Evolutionary conservation across 2,113 vertebrate genomes (phyloP), one percentile per base, ranked within the genome.

Genomic region (Dicrurus megarhynchus): DNA sequence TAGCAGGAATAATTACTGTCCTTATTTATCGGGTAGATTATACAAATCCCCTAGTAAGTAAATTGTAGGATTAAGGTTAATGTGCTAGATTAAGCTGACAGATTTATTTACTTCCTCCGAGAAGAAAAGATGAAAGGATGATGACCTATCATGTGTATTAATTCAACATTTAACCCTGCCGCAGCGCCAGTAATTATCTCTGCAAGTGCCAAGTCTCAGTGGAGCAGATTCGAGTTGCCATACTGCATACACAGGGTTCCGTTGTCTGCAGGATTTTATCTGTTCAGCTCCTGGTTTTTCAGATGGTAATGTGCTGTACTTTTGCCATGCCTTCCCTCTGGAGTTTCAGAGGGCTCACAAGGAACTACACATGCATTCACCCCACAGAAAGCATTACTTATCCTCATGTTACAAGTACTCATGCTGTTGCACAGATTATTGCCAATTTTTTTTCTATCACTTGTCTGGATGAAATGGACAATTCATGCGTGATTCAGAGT

Each of bases 11-110:
- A 95, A 97, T 96, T 93, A 87, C 85, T 95, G 60, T 81, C 80
- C 93, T 89, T 96, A 95, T 96, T 97, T 96, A 93, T 96, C 47
- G 3, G 60, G 60, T 86, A 96, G 95, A 92, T 96, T 96, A 95
- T 92, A 95, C 80, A 96, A 95, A 97, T 96, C 88, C 88, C 57
- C 61, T 84, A 61, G 86, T 93, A 97, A 96, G 95, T 95, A 96
- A 97, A 96, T 96, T 94, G 92, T 92, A 89, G 92, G 90, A 96
- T 95, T 96, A 96, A 94, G 90, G 93, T 94, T 96, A 95, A 95
- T 84, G 86, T 90, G 83, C 73, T 87, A 96, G 90, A 92, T 95
- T 95, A 96, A 94, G 67, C 83, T 76, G 88, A 84, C 92, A 95
- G 86, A 90, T 96, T 92, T 96, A 94, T 96, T 96, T 96, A 92